A percentile compares a stretch with the other conserved stretches of the same genome.
Conservation (phyloP, 2,888 invertebrate species). For the Oxyteleia sp. region DNA sequence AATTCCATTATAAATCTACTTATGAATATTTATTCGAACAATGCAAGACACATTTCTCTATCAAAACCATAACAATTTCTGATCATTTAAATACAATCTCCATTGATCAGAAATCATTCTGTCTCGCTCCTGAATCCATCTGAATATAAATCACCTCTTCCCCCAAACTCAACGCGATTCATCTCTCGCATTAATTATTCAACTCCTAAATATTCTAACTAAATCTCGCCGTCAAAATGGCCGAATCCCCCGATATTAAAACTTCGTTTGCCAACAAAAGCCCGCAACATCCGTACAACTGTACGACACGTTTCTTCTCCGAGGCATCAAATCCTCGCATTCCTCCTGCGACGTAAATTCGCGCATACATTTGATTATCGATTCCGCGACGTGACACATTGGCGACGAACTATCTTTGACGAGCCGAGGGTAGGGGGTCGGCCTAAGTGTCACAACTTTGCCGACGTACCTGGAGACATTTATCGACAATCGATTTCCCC, state of each 20-base stretch:
- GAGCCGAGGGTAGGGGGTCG: conserved; percentile 54
- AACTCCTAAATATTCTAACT: not conserved
- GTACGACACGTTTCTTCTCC: not conserved
- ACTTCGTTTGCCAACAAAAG: not conserved
- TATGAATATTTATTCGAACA: no score
- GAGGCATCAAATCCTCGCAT: conserved; percentile 20
- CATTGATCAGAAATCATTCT: no score
- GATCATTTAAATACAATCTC: no score
- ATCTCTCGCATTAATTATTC: not conserved
- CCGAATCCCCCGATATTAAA: not conserved
- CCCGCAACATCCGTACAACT: not conserved
- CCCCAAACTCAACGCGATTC: not conserved
- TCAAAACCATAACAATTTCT: no score
- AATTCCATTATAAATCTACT: no score
- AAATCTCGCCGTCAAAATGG: not conserved
- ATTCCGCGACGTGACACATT: conserved; percentile 40
- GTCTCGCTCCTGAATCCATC: no score
- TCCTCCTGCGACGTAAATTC: conserved; percentile 14
- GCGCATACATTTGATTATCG: conserved; percentile 46
- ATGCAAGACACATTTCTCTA: no score
- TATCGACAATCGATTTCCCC: conserved; percentile 77
- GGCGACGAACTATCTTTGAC: conserved; percentile 50
- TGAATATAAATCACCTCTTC: no score
- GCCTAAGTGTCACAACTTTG: conserved; percentile 72
- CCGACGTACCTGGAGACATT: conserved; percentile 72